Percentiles rank a stretch among this genome's conserved stretches.
These are phyloP conservation scores for Catharus ustulatus DNA, from an alignment of 2,797 vertebrate species.

Conservation along the genomic window DNA sequence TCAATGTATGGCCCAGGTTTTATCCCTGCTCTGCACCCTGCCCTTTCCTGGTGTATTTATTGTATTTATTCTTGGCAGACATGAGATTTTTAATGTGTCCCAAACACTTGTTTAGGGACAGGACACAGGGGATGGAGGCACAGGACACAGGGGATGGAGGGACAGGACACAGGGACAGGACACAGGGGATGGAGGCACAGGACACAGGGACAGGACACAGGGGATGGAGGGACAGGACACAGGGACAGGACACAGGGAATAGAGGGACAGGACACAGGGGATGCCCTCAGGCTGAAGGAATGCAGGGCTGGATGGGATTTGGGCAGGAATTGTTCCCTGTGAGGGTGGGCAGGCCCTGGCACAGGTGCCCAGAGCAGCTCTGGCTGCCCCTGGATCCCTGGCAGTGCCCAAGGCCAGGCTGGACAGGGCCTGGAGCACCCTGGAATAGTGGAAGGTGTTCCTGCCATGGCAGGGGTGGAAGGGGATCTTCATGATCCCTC, in stretches of 20 bases:
- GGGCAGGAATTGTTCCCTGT: accelerated
- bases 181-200: too few relatives aligned
- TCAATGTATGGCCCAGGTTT: not conserved
- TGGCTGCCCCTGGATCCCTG: not conserved
- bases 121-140: too few relatives aligned
- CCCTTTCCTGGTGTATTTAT: not conserved
- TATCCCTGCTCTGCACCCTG: not conserved
- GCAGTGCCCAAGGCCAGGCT: accelerated
- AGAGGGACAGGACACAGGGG: too few relatives aligned
- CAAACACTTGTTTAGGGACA: not conserved
- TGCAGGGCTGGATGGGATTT: accelerated
- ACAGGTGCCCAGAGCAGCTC: not conserved
- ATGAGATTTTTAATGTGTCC: not conserved
- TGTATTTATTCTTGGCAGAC: not conserved
- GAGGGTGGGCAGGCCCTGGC: not conserved
- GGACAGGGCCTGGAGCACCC: accelerated
- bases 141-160: too few relatives aligned
- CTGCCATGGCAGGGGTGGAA: not conserved
- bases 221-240: too few relatives aligned
- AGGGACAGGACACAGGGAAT: too few relatives aligned
- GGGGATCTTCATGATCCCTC: not conserved
- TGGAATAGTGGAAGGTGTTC: not conserved
- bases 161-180: too few relatives aligned
- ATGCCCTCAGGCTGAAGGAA: not conserved
- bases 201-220: too few relatives aligned